phyloP scores from a whole-genome alignment of 2,113 vertebrate genomes.

The Ia io region DNA sequence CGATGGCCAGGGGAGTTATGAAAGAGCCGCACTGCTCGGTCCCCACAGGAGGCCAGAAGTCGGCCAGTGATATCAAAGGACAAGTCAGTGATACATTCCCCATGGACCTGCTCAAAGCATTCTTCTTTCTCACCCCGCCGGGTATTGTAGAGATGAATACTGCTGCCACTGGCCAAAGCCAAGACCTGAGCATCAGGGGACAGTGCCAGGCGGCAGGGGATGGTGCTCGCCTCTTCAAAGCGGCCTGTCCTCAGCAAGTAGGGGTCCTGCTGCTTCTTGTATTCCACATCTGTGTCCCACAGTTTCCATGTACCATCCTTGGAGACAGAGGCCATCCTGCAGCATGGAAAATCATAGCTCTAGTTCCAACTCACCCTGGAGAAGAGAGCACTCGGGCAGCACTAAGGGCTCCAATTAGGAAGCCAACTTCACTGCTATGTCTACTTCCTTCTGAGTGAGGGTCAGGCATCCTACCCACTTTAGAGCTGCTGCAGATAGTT shows the following conservation, averaged over 20 bases:
- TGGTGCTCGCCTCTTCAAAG: slow-evolving; percentile 74
- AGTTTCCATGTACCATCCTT: slow-evolving; percentile 97
- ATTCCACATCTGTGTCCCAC: slow-evolving; percentile 96
- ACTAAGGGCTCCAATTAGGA: neutral
- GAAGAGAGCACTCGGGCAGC: neutral
- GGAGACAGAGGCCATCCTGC: slow-evolving; percentile 94
- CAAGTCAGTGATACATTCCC: slow-evolving; percentile 83
- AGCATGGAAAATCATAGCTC: neutral
- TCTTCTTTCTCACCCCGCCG: slow-evolving; percentile 88
- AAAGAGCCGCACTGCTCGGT: slow-evolving; percentile 89
- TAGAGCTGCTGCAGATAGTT: neutral
- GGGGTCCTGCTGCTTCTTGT: slow-evolving; percentile 96
- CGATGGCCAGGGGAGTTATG: slow-evolving; percentile 92
- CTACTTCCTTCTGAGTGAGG: neutral
- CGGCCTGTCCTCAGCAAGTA: slow-evolving; percentile 89
- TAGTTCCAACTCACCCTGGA: neutral
- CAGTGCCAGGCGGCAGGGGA: slow-evolving; percentile 86
- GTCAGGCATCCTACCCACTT: neutral
- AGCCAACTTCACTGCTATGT: neutral
- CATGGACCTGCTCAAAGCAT: slow-evolving; percentile 84
- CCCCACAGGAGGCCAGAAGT: slow-evolving; percentile 91
- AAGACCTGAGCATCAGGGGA: slow-evolving; percentile 89
- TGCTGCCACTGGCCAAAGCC: slow-evolving; percentile 85
- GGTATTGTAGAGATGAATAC: slow-evolving; percentile 86
- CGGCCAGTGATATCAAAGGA: slow-evolving; percentile 90